A percentile compares a stretch with the other conserved stretches of the same genome.
Conservation (phyloP, 1,140 invertebrate genomes). For the Brachionus paranguensis region DNA sequence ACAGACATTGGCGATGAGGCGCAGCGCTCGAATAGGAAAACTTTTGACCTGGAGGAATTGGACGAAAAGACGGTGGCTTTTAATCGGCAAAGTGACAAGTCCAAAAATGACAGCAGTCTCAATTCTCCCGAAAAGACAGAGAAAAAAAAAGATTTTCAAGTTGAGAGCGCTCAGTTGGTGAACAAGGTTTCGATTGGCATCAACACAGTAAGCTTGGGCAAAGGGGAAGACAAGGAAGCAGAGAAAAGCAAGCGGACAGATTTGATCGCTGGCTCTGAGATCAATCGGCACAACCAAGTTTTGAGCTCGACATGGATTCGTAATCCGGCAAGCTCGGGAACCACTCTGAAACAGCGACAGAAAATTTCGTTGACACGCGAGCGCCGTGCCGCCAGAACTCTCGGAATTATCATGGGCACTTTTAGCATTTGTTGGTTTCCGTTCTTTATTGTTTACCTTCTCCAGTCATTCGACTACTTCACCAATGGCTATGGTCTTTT, state of each 20-base stretch:
- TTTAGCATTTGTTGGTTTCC: constrained; percentile 98
- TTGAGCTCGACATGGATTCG: background rate
- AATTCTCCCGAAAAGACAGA: background rate
- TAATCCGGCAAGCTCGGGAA: background rate
- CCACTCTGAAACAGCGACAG: constrained; percentile 68
- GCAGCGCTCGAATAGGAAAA: background rate
- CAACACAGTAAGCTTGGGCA: background rate
- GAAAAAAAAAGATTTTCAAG: background rate
- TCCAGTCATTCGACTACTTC: constrained; percentile 20
- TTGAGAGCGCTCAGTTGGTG: background rate
- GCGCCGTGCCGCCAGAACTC: constrained; percentile 86
- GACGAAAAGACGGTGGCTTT: background rate
- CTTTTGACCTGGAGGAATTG: background rate
- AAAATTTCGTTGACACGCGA: constrained; percentile 91
- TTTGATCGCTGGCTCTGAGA: background rate
- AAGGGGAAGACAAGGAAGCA: background rate
- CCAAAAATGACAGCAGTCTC: background rate
- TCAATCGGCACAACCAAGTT: background rate
- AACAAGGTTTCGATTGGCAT: constrained; percentile 4
- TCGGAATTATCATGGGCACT: constrained; percentile 95
- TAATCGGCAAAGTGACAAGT: background rate
- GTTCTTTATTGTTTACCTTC: constrained; percentile 83
- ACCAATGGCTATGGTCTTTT: background rate
- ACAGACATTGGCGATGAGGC: background rate
- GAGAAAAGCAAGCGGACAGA: background rate